Conservation (phyloP, 2,888 invertebrate genomes). For the Lepeophtheirus nordmannii region DNA sequence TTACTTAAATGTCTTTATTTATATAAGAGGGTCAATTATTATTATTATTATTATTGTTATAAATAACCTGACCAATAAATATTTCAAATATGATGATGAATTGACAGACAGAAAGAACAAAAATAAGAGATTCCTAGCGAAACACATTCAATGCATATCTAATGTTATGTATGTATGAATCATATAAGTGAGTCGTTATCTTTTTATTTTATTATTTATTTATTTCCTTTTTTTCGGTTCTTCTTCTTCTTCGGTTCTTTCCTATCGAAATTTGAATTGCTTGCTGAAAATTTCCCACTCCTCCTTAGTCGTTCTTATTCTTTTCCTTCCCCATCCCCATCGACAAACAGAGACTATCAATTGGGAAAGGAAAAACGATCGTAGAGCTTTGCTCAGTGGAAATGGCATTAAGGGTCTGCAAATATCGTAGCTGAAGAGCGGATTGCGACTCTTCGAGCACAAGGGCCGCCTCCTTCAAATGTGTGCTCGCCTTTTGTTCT, state of each 20-base stretch:
- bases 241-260: too few species aligned
- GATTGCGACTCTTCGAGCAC: conserved; percentile 24
- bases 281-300: not conserved
- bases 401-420: conserved; percentile 24
- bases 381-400: conserved; percentile 25
- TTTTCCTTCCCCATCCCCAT: conserved; percentile 24
- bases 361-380: conserved; percentile 25
- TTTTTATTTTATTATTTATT: too few species aligned
- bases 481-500: conserved; percentile 23
- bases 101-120: too few species aligned
- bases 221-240: too few species aligned
- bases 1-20: too few species aligned
- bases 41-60: too few species aligned
- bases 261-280: too few species aligned
- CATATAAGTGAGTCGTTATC: not conserved
- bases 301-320: conserved; percentile 17
- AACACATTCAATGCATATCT: too few species aligned
- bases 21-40: too few species aligned
- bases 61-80: too few species aligned
- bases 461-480: conserved; percentile 25
- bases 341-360: conserved; percentile 12
- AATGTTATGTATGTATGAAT: not conserved
- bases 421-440: conserved; percentile 23
- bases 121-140: too few species aligned
- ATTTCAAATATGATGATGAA: too few species aligned